These are phyloP conservation scores for Channa argus DNA, from an alignment of 2,113 vertebrate species.

Conservation along the genomic window DNA sequence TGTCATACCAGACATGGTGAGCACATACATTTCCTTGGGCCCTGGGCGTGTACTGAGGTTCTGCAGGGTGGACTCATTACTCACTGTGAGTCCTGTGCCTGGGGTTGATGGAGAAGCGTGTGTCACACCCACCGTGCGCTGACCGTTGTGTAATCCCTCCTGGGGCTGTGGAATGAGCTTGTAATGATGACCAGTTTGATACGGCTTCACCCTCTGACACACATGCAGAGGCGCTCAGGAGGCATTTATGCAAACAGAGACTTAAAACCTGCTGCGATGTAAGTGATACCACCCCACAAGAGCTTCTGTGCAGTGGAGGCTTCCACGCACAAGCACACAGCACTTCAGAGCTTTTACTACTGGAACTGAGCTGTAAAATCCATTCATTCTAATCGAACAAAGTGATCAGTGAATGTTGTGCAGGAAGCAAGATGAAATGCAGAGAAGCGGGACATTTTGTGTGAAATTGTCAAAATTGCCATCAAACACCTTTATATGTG, in stretches of 20 bases:
- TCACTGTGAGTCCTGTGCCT: conserved; percentile 65
- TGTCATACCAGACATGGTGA: conserved; percentile 80
- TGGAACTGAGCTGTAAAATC: background rate
- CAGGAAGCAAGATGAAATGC: too few relatives aligned
- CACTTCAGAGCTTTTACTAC: too few relatives aligned
- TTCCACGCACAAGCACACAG: too few relatives aligned
- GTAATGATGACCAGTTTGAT: conserved; percentile 78
- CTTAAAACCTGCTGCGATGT: conserved; percentile 55
- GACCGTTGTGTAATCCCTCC: conserved; percentile 76
- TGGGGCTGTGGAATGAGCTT: conserved; percentile 74
- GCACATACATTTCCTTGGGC: conserved; percentile 76
- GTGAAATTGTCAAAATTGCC: too few relatives aligned
- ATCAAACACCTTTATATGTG: too few relatives aligned
- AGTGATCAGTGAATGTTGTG: background rate
- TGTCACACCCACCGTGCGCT: conserved; percentile 70
- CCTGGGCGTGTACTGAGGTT: conserved; percentile 69
- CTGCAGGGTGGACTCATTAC: conserved; percentile 77
- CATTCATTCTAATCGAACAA: background rate
- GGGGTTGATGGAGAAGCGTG: conserved; percentile 62
- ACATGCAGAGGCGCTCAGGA: conserved; percentile 52
- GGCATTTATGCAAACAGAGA: conserved; percentile 54
- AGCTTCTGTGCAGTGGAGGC: conserved; percentile 52
- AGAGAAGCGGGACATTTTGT: too few relatives aligned
- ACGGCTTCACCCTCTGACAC: conserved; percentile 68
- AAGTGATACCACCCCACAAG: conserved; percentile 42